Conservation (phyloP, 2,797 vertebrate genomes). For the Acanthopagrus latus region DNA sequence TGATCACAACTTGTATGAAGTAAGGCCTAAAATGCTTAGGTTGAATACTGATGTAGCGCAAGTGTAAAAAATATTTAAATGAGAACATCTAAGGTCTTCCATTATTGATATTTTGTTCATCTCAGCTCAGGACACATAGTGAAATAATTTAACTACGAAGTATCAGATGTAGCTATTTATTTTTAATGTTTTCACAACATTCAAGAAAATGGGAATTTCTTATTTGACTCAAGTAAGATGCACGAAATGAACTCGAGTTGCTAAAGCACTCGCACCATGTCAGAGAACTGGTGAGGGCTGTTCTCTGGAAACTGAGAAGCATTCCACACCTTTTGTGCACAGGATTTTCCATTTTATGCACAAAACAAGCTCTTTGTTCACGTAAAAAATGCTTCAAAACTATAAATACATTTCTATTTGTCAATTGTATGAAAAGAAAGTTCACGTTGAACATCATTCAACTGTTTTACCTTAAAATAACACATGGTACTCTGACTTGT, state of each 20-base stretch:
- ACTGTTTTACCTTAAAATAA: too few species aligned
- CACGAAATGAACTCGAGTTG: neutral
- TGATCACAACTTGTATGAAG: neutral
- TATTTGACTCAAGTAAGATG: neutral
- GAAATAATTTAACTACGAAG: neutral
- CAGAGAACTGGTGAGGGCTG: neutral
- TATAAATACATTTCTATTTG: neutral
- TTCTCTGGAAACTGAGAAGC: neutral
- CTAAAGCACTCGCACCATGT: neutral
- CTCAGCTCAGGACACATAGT: neutral
- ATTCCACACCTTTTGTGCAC: neutral
- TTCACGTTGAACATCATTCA: too few species aligned
- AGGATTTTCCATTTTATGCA: neutral
- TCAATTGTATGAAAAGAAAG: neutral
- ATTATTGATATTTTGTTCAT: neutral
- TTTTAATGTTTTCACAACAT: constrained; percentile 11
- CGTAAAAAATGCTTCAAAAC: neutral
- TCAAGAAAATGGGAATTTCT: neutral
- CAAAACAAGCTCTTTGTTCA: neutral
- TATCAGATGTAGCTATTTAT: neutral
- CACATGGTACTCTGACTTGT: too few species aligned
- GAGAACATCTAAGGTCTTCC: neutral
- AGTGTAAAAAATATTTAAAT: neutral
- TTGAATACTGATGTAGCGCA: neutral
- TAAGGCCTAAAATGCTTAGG: neutral